phyloP scores from a whole-genome alignment of 2,113 vertebrate species.

The Mustelus asterias region DNA sequence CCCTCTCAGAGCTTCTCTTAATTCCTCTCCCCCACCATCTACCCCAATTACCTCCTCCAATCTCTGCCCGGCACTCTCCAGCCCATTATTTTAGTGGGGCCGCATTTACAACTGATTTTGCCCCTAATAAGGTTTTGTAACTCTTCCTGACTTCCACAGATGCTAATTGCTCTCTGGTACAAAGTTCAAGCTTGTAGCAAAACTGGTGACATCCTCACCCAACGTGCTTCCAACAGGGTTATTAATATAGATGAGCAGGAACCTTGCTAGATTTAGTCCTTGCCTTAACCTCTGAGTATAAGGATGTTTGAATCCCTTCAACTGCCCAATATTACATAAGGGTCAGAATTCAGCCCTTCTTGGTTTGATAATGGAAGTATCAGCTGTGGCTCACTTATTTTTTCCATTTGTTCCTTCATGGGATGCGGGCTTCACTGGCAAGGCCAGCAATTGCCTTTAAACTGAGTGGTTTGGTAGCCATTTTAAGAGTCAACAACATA shows the following conservation, averaged over 20 bases:
- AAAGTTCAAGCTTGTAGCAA: background rate
- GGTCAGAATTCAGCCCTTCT: background rate
- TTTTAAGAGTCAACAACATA: no score
- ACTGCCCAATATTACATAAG: background rate
- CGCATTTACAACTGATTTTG: background rate
- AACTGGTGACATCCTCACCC: background rate
- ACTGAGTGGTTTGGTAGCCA: no score
- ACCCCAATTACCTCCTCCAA: no score
- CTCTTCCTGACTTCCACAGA: background rate
- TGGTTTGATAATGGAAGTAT: background rate
- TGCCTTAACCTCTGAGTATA: background rate
- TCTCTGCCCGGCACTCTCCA: no score
- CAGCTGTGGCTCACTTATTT: background rate
- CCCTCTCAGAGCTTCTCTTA: no score
- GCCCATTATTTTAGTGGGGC: background rate
- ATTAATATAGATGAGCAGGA: background rate
- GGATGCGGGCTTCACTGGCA: no score
- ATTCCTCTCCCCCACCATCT: no score
- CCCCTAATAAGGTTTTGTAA: no score
- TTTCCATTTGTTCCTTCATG: no score
- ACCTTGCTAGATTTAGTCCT: background rate
- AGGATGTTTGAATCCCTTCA: background rate
- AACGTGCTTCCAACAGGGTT: background rate
- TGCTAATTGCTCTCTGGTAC: background rate
- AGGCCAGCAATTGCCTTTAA: no score